Base-by-base conservation (phyloP, 2,113 vertebrate genomes). In the Muntiacus reevesi region DNA sequence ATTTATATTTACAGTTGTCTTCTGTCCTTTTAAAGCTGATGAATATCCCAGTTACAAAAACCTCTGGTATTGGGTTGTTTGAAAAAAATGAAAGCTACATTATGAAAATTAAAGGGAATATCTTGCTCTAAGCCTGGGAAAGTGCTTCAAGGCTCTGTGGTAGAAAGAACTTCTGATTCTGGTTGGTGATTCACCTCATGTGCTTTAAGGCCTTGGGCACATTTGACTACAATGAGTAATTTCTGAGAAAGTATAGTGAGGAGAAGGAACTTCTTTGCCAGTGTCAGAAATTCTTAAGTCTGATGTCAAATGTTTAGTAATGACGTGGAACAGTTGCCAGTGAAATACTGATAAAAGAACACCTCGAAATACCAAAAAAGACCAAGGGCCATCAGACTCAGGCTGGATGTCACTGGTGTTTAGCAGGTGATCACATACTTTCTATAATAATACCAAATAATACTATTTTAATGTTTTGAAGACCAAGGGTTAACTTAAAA, bases 201-300 rank as follows among this genome's bases (percentile, higher is more conserved):
- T 25, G 78, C 89, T 89, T 81, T 59, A 64, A 85, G 45, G 78
- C 74, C 54, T 40, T 57, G 79, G 50, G 57, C 27, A 43, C 91
- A 64, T 91, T 96, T 83, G 92, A 74, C 55, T 96, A 83, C 67
- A 87, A 36, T 90, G 85, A 95, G 62, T 97, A 78, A 97, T 97
- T 98, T 97, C 96, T 88, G 89, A 96, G 79, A 92, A 96, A 96
- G 84, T 54, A 23, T 33, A 64, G 43, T 84, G 85, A 97, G 13
- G 40, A 71, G 67, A 3, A 45, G 64, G 19, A 93, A 87, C 45
- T 92, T 94, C 67, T 93, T 36, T 88, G 52, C 33, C 52, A 93
- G 93, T 5, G 1, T 95, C 62, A 95, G 89, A 94, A 93, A 90
- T 81, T 55, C 87, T 97, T 55, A 76, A 30, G 19, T 40, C 40